phyloP scores from a whole-genome alignment of 2,888 invertebrate genomes.

The Apeira syringaria region DNA sequence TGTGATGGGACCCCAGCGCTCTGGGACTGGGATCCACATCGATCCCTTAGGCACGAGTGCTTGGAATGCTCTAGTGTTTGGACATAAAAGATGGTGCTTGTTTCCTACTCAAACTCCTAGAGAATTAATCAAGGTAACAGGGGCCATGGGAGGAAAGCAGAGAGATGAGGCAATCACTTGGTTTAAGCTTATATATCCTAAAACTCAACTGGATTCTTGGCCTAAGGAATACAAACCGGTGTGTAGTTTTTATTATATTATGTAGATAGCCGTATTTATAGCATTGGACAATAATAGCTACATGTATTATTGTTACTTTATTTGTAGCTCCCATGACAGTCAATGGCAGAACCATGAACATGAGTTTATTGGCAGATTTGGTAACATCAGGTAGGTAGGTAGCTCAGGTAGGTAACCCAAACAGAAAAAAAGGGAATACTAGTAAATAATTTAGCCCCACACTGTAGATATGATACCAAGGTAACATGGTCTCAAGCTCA shows the following conservation, averaged over 20 bases:
- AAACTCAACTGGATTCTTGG: conserved; percentile 94
- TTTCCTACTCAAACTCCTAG: conserved; percentile 98
- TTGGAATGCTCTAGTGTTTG: conserved; percentile 98
- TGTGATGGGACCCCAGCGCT: conserved; percentile 98
- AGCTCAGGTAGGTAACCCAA: too few relatives aligned
- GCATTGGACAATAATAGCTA: too few relatives aligned
- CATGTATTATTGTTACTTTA: too few relatives aligned
- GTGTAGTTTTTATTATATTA: conserved; percentile 32
- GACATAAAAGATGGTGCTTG: conserved; percentile 99
- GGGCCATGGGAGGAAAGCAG: conserved; percentile 97
- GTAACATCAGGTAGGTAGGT: too few relatives aligned
- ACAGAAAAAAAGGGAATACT: too few relatives aligned
- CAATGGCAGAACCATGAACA: too few relatives aligned
- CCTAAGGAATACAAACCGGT: conserved; percentile 95
- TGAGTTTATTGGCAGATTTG: too few relatives aligned
- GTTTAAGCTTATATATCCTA: conserved; percentile 98
- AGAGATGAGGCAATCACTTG: conserved; percentile 99
- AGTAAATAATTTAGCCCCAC: too few relatives aligned
- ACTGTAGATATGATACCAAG: too few relatives aligned
- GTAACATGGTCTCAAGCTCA: too few relatives aligned
- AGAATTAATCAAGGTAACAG: conserved; percentile 96
- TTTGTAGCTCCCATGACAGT: too few relatives aligned
- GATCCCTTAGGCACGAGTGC: conserved; percentile 99
- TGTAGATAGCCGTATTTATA: too few relatives aligned
- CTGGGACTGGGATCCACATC: conserved; percentile 99